phyloP scores from a whole-genome alignment of 2,888 invertebrate species.

The Acanthosepion esculentum region DNA sequence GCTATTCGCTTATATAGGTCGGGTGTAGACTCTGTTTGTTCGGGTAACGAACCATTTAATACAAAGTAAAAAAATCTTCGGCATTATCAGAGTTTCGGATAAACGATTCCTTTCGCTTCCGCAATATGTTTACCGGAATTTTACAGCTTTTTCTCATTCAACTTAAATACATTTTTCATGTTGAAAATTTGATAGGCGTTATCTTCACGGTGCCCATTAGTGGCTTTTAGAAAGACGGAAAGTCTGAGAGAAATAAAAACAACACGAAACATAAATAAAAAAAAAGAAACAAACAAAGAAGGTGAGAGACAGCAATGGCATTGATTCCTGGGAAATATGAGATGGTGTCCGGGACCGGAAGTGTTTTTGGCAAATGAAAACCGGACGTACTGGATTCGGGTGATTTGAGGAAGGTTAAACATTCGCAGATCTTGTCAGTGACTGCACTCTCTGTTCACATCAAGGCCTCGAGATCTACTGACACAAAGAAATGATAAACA shows the following conservation, averaged over 20 bases:
- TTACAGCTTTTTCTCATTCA: too few species aligned
- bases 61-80: too few species aligned
- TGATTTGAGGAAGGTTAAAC: background rate
- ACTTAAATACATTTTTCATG: background rate
- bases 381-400: background rate
- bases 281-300: background rate
- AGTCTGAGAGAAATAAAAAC: background rate
- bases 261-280: background rate
- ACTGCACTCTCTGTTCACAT: background rate
- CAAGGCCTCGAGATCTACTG: background rate
- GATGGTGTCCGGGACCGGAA: background rate
- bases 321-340: background rate
- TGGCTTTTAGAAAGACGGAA: background rate
- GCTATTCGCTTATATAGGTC: too few species aligned
- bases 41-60: too few species aligned
- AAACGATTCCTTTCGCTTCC: too few species aligned
- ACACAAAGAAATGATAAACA: background rate
- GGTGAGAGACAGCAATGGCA: background rate
- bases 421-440: background rate
- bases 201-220: background rate
- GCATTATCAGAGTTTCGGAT: too few species aligned
- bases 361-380: background rate
- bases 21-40: too few species aligned
- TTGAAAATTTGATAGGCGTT: background rate
- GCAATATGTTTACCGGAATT: too few species aligned